Evolutionary conservation across 2,113 vertebrate genomes (phyloP), one percentile per base, ranked within the genome.

Genomic region (Phyllopteryx taeniolatus): DNA sequence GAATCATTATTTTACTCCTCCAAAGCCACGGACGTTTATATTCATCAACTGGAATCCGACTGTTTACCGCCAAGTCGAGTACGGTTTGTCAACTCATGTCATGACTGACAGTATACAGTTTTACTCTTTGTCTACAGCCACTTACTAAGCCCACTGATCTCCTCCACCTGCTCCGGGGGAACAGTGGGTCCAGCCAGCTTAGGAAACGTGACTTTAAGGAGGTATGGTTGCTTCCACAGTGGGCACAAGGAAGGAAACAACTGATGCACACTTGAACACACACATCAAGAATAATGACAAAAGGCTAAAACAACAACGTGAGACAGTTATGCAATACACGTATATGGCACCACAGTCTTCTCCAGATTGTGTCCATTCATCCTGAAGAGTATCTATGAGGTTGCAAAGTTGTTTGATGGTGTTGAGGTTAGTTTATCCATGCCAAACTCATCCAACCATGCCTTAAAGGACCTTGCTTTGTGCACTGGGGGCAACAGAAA

Each of bases 101-200:
- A 27, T 27, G 27, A 27, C 27, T 27, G 27, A 27, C 27, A 27
- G 72, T 42, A 57, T 49, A 59, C 70, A 47, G 15, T 11, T 31
- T 68, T 54, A 49, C 46, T 76, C 67, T 84, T 84, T 89, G 85
- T 90, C 68, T 89, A 13, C 74, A 71, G 73, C 79, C 67, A 43
- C 72, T 85, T 74, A 69, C 77, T 87, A 79, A 87, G 78, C 80
- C 88, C 78, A 85, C 83, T 89, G 83, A 89, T 86, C 87, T 83
- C 74, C 44, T 74, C 44, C 88, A 88, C 86, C 86, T 90, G 87
- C 85, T 85, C 75, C 8, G 71, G 8, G 61, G 35, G 11, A 70
- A 49, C 79, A 70, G 79, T 76, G 78, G 65, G 81, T 64, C 67
- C 2, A n/a, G 69, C 71, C 82, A 74, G 77, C 79, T 79, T 78